Evolutionary conservation across 2,888 invertebrate genomes (phyloP).

Genomic region (Dione juno): DNA sequence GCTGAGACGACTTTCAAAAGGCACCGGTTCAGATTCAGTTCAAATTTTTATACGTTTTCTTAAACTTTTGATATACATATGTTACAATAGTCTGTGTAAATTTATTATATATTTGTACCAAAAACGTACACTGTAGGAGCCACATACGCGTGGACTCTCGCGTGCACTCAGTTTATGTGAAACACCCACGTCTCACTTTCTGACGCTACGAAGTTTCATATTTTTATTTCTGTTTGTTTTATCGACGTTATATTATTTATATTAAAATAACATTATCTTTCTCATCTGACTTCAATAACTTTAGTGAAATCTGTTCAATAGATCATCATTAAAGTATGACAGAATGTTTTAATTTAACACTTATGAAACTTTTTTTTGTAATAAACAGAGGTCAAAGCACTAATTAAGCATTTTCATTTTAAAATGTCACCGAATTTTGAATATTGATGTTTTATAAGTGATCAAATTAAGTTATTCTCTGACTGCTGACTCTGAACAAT

Average conservation of each 20-base stretch:
- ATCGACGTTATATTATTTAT: constrained; percentile 46
- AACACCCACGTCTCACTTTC: constrained; percentile 15
- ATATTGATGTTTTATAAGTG: no score
- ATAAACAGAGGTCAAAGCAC: background rate
- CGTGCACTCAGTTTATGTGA: constrained; percentile 9
- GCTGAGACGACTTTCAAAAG: background rate
- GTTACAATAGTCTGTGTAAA: no score
- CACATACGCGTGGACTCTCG: no score
- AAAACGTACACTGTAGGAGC: no score
- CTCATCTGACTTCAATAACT: constrained; percentile 24
- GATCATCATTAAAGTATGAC: constrained; percentile 14
- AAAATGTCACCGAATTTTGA: no score
- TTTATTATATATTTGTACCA: no score
- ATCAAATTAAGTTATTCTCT: no score
- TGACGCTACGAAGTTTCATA: constrained; percentile 31
- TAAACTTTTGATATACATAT: no score
- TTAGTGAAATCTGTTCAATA: constrained; percentile 10
- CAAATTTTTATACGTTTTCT: background rate
- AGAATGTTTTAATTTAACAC: background rate
- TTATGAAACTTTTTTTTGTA: background rate
- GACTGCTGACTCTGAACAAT: no score
- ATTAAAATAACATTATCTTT: constrained; percentile 39
- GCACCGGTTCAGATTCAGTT: background rate
- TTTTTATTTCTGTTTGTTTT: constrained; percentile 42
- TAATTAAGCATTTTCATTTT: background rate